Evolutionary conservation across 2,113 vertebrate genomes (phyloP).

Genomic region (Lethenteron reissneri): DNA sequence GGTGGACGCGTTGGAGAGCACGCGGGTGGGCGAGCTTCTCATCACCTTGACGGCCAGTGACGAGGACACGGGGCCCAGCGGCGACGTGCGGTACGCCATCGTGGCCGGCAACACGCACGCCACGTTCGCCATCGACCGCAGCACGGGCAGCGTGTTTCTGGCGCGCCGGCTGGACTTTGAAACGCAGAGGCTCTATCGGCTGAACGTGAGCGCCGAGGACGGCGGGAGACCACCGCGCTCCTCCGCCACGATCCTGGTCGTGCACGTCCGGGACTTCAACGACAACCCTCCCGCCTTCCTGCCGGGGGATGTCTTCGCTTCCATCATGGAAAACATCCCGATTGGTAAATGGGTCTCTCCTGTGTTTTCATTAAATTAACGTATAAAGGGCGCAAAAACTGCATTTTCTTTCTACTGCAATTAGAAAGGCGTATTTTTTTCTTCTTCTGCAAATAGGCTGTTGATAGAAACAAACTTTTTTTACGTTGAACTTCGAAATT

Average conservation of each 20-base stretch:
- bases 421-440: too few relatives aligned
- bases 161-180: conserved; percentile 79
- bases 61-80: conserved; percentile 64
- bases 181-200: conserved; percentile 62
- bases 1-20: conserved; percentile 76
- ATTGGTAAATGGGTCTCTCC: conserved; percentile 28
- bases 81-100: conserved; percentile 73
- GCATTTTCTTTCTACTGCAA: too few relatives aligned
- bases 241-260: conserved; percentile 60
- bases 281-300: conserved; percentile 77
- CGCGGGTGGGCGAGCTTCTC: conserved; percentile 78
- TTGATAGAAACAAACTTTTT: too few relatives aligned
- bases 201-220: conserved; percentile 78
- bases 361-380: too few relatives aligned
- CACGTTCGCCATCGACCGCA: conserved; percentile 81
- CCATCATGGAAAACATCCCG: conserved; percentile 70
- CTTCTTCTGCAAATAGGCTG: too few relatives aligned
- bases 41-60: conserved; percentile 73
- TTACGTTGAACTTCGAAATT: too few relatives aligned
- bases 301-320: conserved; percentile 75
- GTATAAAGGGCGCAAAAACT: too few relatives aligned
- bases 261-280: conserved; percentile 79
- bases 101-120: conserved; percentile 69
- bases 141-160: conserved; percentile 79
- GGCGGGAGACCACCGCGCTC: conserved; percentile 57